These are phyloP conservation scores for Brachynemurus nebulosus DNA, from an alignment of 2,888 invertebrate species.

Conservation along the genomic window DNA sequence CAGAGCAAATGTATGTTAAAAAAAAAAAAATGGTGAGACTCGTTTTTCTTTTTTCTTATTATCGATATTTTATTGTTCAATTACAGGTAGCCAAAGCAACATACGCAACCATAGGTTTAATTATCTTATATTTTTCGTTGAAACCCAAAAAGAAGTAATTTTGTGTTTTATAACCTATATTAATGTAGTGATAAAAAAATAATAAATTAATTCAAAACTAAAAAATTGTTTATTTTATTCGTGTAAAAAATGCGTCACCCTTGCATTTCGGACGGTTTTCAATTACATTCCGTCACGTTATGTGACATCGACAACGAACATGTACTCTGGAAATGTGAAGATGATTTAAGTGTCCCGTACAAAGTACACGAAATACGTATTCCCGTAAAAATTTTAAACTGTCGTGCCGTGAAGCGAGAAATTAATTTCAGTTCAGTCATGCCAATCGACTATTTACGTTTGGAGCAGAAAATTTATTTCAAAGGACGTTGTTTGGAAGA, in stretches of 20 bases:
- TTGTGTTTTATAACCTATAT: background rate
- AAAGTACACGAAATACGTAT: background rate
- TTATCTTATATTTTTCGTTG: conserved; percentile 6
- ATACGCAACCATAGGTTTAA: conserved; percentile 6
- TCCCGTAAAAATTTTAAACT: background rate
- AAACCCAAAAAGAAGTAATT: conserved; percentile 9
- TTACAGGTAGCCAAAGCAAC: conserved; percentile 11
- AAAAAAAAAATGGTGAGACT: too few relatives aligned
- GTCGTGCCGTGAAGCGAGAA: background rate
- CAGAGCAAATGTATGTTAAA: conserved; percentile 8
- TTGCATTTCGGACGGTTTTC: background rate
- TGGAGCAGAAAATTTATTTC: background rate
- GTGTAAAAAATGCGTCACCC: background rate
- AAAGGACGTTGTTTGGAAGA: background rate
- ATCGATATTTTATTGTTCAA: background rate
- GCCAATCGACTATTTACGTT: background rate
- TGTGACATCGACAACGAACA: background rate
- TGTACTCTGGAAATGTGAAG: background rate
- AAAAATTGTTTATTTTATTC: background rate
- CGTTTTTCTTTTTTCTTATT: too few relatives aligned
- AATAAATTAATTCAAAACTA: background rate
- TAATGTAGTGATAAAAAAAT: background rate
- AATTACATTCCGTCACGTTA: background rate
- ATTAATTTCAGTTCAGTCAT: background rate
- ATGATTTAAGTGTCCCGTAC: background rate